Evolutionary conservation across 92 coral and sea anemone genomes (phyloP), one percentile per base, ranked within the genome.

Genomic region (Micromussa lordhowensis): DNA sequence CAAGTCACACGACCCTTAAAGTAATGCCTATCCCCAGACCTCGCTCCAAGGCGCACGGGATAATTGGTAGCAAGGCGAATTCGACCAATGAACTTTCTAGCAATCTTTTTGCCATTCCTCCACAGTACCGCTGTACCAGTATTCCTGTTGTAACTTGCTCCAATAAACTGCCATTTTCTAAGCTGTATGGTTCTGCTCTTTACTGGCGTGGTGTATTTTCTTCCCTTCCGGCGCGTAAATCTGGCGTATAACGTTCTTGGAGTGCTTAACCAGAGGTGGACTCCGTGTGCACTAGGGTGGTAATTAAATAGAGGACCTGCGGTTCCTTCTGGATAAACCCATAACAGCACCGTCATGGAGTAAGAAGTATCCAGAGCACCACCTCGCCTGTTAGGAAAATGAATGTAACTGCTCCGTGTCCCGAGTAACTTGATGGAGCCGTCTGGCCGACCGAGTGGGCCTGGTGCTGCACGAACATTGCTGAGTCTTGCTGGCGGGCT

Each of bases 231-330:
- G 32, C 85, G 83, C 54, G 90, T 89, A 90, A 93, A 91, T 40
- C 93, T 83, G 38, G 94, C 96, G 7, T 86, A 90, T 59, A 95
- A 79, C 3, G 66, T 78, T 21, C 91, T 87, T 15, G 83, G 85
- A 19, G 79, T 71, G 35, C 49, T 83, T 13, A 91, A 48, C 98
- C 98, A 95, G 18, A 95, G 35, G 49, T 91, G 98, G n/a, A 91
- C 96, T 2, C 98, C 94, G 54, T 89, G 89, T 49, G 88, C 98
- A 51, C 90, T 90, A 2, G 98, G 96, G 78, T 95, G 96, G 92
- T 82, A 95, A 79, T 95, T 95, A 26, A 95, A 91, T 34, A 95
- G 86, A 16, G 98, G 98, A 6, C 98, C 98, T n/a, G 89, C 76
- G 3, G 86, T 28, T 17, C 93, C 89, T 29, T 89, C 91, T 5